phyloP scores from a whole-genome alignment of 2,888 invertebrate species.

The Helleia helle region DNA sequence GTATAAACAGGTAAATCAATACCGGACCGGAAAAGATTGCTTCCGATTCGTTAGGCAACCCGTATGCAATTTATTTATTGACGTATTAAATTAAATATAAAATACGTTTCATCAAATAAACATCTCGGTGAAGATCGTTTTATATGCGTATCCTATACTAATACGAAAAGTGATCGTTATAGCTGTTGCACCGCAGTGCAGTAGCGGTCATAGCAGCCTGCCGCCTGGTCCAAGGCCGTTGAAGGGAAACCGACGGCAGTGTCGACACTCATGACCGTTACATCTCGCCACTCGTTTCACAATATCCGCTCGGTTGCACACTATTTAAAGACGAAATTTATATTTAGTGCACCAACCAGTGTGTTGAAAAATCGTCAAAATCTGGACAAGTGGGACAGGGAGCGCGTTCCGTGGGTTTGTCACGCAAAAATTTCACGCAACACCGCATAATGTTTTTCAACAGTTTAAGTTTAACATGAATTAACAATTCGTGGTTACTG shows the following conservation, averaged over 20 bases:
- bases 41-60: too few species aligned
- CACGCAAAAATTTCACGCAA: slow-evolving; percentile 59
- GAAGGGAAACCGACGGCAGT: slow-evolving; percentile 63
- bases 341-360: background rate
- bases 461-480: slow-evolving; percentile 29
- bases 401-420: slow-evolving; percentile 32
- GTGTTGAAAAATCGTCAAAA: background rate
- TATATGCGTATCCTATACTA: too few species aligned
- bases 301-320: slow-evolving; percentile 3
- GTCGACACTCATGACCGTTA: slow-evolving; percentile 49
- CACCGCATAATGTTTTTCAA: slow-evolving; percentile 45
- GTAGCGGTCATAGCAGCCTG: slow-evolving; percentile 37
- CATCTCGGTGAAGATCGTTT: too few species aligned
- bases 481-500: too few species aligned
- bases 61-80: too few species aligned
- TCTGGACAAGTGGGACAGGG: slow-evolving; percentile 35
- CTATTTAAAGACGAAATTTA: background rate
- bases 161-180: too few species aligned
- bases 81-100: too few species aligned
- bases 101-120: too few species aligned
- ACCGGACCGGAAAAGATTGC: too few species aligned
- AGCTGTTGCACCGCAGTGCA: slow-evolving; percentile 34
- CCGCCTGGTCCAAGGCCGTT: slow-evolving; percentile 63
- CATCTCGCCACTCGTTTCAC: slow-evolving; percentile 41
- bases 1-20: too few species aligned